Evolutionary conservation across 2,113 vertebrate genomes (phyloP), one percentile per base, ranked within the genome.

Genomic region (Apistogramma diplotaenia): DNA sequence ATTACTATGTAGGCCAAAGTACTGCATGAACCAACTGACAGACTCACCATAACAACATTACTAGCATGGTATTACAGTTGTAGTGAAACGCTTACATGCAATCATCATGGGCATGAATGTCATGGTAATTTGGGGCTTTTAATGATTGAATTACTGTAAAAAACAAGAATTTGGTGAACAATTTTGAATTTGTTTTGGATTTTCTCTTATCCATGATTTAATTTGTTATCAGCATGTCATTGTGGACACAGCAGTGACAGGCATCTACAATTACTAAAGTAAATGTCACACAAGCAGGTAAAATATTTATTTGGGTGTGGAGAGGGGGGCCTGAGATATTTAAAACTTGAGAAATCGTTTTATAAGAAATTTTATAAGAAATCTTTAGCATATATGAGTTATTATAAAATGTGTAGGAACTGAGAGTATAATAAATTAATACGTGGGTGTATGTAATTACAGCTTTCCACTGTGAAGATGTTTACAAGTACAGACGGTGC

Each of bases 401-500:
- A 70, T 70, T 19, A 19, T 27, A 70, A 33, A 60, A 35, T 49
- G 62, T 49, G 40, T 49, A 49, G 23, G 9, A 29, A 49, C 23
- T 29, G 16, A 49, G 15, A 8, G 19, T 53, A 58, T 19, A 58
- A 49, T 8, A 18, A 77, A 65, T 31, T 29, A 27, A 62, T 31
- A 31, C 19, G 78, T 79, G 49, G 71, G 56, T 12, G 58, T 76
- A 23, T 67, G 51, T 46, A 76, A 78, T 61, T 73, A 49, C 81
- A 72, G 65, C 75, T 65, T 82, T 72, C 23, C 57, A 19, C 70
- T 57, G 84, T 65, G 78, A 79, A 85, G 84, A 79, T 76, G 65
- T 78, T 81, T 67, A 82, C 76, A 91, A 81, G 83, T 81, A 85
- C 80, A 83, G 78, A 65, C 23, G 3, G 86, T 74, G 82, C 49